Evolutionary conservation across 2,113 vertebrate genomes (phyloP).

Genomic region (Acanthochromis polyacanthus): DNA sequence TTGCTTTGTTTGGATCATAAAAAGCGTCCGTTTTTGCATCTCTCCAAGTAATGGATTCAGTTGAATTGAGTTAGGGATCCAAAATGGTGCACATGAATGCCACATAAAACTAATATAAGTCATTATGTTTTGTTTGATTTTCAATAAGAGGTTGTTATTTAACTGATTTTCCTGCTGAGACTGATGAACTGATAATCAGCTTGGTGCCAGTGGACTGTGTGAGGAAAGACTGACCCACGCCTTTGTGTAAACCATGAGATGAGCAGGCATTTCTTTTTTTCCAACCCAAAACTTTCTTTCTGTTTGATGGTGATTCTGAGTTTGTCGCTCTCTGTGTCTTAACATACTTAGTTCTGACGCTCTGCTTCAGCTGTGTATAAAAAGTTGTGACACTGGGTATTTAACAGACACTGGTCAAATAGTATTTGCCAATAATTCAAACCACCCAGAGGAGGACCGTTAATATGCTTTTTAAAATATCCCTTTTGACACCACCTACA

Average conservation of each 20-base stretch:
- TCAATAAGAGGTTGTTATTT: constrained; percentile 41
- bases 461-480: not conserved
- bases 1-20: constrained; percentile 28
- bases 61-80: constrained; percentile 35
- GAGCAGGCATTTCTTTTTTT: constrained; percentile 5
- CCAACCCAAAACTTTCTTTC: constrained; percentile 15
- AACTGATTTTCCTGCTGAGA: constrained; percentile 35
- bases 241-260: constrained; percentile 22
- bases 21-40: constrained; percentile 26
- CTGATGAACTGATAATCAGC: constrained; percentile 26
- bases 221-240: constrained; percentile 22
- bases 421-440: constrained; percentile 50
- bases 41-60: constrained; percentile 28
- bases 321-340: constrained; percentile 63
- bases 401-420: constrained; percentile 58
- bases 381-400: constrained; percentile 82
- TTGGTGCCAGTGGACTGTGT: constrained; percentile 37
- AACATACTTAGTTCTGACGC: constrained; percentile 58
- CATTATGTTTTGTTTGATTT: not conserved
- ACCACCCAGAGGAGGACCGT: constrained; percentile 6
- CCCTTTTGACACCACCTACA: not conserved
- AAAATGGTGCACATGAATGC: constrained; percentile 34
- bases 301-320: constrained; percentile 17
- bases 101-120: constrained; percentile 29
- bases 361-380: constrained; percentile 64